A percentile compares a stretch with the other conserved stretches of the same genome.
These are phyloP conservation scores for Diglossa cyanea DNA, from an alignment of 2,797 vertebrate genomes.

Conservation along the genomic window DNA sequence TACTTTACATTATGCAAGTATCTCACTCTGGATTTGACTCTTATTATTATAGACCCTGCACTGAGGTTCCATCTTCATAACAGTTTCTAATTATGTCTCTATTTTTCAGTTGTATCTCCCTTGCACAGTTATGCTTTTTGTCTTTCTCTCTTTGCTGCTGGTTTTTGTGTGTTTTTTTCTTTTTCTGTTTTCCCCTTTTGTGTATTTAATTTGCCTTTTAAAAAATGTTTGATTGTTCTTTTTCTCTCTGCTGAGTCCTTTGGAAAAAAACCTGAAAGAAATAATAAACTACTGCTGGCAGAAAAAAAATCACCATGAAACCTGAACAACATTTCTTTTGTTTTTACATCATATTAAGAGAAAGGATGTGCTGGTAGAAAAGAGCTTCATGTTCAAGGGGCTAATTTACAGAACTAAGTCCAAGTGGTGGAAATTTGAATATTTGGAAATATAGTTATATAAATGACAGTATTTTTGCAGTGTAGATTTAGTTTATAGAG, in stretches of 20 bases:
- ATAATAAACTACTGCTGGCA: not conserved
- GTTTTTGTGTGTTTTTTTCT: not conserved
- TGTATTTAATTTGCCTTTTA: not conserved
- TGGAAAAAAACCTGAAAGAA: not conserved
- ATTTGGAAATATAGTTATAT: not conserved
- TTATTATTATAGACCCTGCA: not conserved
- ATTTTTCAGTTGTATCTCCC: not conserved
- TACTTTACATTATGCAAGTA: not conserved
- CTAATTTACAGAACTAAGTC: not conserved
- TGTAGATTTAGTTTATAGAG: not conserved
- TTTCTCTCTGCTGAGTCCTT: not conserved
- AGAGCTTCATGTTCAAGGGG: not conserved
- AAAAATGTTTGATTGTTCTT: not conserved
- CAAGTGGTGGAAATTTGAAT: not conserved
- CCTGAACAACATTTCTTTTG: not conserved
- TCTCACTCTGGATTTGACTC: not conserved
- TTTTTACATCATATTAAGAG: not conserved
- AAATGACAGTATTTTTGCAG: not conserved
- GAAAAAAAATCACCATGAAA: not conserved
- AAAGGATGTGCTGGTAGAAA: not conserved
- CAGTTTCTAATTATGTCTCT: not conserved
- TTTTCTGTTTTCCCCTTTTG: not conserved
- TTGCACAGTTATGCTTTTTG: not conserved
- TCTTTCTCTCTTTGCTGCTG: not conserved
- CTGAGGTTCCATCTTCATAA: not conserved